Conservation (phyloP, 1,140 invertebrate genomes). For the Charaxes varanes region DNA sequence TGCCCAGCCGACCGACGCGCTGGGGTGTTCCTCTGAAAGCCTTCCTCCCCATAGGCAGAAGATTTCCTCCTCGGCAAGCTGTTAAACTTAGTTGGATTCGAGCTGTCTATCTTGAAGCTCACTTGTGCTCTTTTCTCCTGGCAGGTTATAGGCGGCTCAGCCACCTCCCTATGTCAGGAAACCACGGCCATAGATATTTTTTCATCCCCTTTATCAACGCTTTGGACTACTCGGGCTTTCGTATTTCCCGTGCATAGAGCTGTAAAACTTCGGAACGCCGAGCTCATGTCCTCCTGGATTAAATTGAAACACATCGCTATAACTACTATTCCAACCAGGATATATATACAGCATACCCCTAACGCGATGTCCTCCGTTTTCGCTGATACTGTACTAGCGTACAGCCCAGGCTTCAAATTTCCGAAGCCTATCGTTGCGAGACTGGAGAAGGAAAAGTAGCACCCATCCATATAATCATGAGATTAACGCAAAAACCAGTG, state of each 20-base stretch:
- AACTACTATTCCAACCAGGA: constrained; percentile 94
- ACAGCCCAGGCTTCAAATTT: constrained; percentile 83
- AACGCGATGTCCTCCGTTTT: constrained; percentile 85
- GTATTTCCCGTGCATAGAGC: constrained; percentile 47
- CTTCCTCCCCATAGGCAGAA: constrained; percentile 53
- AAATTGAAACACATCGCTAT: constrained; percentile 98
- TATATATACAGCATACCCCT: constrained; percentile 88
- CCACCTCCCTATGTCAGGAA: constrained; percentile 79
- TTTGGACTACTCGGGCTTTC: constrained; percentile 56
- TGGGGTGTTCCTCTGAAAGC: constrained; percentile 79
- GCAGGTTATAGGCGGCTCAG: constrained; percentile 57
- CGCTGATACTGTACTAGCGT: constrained; percentile 79
- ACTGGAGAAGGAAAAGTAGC: constrained; percentile 96
- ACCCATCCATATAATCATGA: constrained; percentile 91
- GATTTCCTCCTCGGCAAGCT: constrained; percentile 78
- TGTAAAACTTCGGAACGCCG: constrained; percentile 76
- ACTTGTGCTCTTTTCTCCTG: constrained; percentile 66
- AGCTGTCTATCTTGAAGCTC: constrained; percentile 66
- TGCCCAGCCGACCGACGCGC: constrained; percentile 78
- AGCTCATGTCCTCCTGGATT: constrained; percentile 93
- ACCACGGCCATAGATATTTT: constrained; percentile 76
- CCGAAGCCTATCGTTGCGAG: constrained; percentile 93
- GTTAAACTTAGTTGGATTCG: constrained; percentile 74
- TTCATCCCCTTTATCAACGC: constrained; percentile 71
- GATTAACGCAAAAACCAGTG: too few relatives aligned